Evolutionary conservation across 92 coral and sea anemone species (phyloP), one percentile per base, ranked within the genome.

Genomic region (Isaurus tuberculatus): DNA sequence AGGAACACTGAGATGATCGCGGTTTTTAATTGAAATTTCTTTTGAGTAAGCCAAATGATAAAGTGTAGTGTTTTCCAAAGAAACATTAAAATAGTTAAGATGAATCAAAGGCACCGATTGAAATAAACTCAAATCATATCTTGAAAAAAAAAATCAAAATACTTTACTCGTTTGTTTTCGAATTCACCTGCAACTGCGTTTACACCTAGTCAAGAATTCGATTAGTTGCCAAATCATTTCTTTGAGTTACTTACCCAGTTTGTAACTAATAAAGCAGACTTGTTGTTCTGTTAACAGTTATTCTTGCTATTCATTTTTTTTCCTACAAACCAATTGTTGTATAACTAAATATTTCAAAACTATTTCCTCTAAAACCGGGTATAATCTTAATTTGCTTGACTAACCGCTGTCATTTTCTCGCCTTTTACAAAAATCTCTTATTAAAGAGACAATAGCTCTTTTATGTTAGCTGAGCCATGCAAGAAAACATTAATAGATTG

Each of bases 401-500:
- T 34, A 20, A 58, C 31, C 69, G 68, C 70, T 58, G 78, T 77
- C 82, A 36, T 31, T 58, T 77, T 20, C 70, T 77, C 20, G 5
- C 70, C 19, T 77, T 32, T 57, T 15, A 40, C 20, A 5, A 29
- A 37, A 34, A 14, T 10, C 34, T 74, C 58, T 77, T 34, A 58
- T 57, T 77, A 61, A 58, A 37, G 22, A 65, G 44, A 70, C 91
- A 88, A 84, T 88, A 70, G 61, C 36, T n/a, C 73, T 67, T 84
- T 84, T 83, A 68, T 70, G 73, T 85, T 79, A 42, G 72, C 10
- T 32, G 42, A 73, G 48, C 30, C 55, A 25, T 58, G 73, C 80
- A 85, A 31, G 89, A 65, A 80, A 89, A 89, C 89, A 79, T 89
- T 80, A 80, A 79, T 89, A 66, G 71, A 33, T 23, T 43, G 13